A percentile compares a stretch with the other conserved stretches of the same genome.
Conservation (phyloP, 2,888 invertebrate genomes). For the Rosalia funebris region DNA sequence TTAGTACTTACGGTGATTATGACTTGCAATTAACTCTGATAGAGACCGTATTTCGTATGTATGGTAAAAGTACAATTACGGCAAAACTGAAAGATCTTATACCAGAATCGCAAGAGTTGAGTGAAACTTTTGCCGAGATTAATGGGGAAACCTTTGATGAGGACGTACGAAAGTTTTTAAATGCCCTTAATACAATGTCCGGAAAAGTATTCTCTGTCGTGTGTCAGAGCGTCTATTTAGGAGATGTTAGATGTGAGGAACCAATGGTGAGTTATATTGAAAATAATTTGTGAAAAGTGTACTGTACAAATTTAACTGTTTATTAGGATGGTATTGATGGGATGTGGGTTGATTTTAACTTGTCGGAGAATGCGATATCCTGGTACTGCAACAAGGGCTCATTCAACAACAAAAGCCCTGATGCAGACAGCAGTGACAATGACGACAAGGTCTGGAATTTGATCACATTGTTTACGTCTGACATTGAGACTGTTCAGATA, state of each 20-base stretch:
- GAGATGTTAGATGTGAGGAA: constrained; percentile 12
- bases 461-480: constrained; percentile 30
- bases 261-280: constrained; percentile 30
- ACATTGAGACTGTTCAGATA: constrained; percentile 22
- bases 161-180: constrained; percentile 33
- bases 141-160: constrained; percentile 27
- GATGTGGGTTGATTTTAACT: constrained; percentile 36
- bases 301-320: not conserved
- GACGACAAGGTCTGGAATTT: constrained; percentile 16
- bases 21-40: constrained; percentile 35
- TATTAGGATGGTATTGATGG: constrained; percentile 23
- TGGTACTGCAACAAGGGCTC: constrained; percentile 29
- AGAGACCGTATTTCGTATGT: constrained; percentile 32
- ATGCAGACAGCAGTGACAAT: not conserved
- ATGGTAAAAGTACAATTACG: constrained; percentile 22
- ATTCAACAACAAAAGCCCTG: not conserved
- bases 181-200: constrained; percentile 26
- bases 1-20: constrained; percentile 34
- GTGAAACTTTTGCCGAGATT: constrained; percentile 27
- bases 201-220: constrained; percentile 34
- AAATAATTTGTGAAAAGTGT: not conserved
- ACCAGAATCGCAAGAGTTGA: constrained; percentile 34
- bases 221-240: constrained; percentile 28
- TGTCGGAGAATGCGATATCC: constrained; percentile 26
- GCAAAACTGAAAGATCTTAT: constrained; percentile 26